phyloP scores from a whole-genome alignment of 2,797 vertebrate species.

The Etheostoma nigrum region DNA sequence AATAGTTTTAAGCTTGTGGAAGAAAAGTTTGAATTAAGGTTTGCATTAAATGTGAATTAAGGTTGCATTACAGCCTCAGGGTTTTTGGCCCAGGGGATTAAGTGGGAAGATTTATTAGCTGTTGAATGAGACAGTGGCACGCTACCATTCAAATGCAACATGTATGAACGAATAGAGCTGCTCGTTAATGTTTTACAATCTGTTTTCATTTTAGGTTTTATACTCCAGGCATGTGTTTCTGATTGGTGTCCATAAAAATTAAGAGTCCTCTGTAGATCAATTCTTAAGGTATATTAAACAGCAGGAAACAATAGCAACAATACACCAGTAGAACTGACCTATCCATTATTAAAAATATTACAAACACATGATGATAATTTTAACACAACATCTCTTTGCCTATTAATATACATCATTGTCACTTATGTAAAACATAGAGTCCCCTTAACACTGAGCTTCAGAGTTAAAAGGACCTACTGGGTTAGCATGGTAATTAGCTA shows the following conservation, averaged over 20 bases:
- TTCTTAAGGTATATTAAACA: background rate
- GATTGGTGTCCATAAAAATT: background rate
- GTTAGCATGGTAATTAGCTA: background rate
- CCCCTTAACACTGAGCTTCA: background rate
- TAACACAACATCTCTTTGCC: background rate
- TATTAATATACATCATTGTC: background rate
- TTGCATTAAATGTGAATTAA: constrained; percentile 64
- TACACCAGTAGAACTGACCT: background rate
- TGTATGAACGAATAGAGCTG: constrained; percentile 13
- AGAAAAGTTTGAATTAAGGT: constrained; percentile 69
- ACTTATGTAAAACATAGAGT: background rate
- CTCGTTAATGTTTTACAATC: constrained; percentile 8
- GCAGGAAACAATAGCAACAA: background rate
- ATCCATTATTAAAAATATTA: background rate
- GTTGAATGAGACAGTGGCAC: constrained; percentile 11
- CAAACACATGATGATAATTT: background rate
- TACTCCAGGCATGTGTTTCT: background rate
- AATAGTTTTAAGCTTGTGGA: constrained; percentile 50
- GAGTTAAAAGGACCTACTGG: background rate
- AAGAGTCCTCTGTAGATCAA: too few relatives aligned
- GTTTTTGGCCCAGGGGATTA: constrained; percentile 40
- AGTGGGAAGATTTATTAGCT: constrained; percentile 41
- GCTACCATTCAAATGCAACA: constrained; percentile 16
- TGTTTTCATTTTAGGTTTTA: constrained; percentile 8
- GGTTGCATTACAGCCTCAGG: constrained; percentile 37